Percentiles rank a stretch among this genome's conserved stretches.
Conservation (phyloP, 1,140 invertebrate species). For the Tetragonula clypearis region DNA sequence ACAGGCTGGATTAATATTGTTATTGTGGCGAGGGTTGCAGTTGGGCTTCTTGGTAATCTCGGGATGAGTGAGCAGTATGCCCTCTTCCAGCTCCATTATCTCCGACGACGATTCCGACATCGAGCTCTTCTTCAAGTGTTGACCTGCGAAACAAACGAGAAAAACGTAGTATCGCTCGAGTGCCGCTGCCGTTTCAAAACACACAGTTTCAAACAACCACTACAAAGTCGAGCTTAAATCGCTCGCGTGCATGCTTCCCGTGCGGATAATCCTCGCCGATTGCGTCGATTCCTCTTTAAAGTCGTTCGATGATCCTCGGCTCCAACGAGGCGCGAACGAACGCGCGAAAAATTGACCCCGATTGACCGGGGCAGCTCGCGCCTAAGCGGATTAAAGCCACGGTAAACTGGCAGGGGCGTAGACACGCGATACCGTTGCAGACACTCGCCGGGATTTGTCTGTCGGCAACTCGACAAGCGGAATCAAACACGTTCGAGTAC, state of each 20-base stretch:
- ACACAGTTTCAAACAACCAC: no score
- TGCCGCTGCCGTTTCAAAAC: not conserved
- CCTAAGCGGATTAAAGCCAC: constrained; percentile 55
- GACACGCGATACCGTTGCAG: constrained; percentile 32
- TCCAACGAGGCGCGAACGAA: not conserved
- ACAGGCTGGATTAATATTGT: constrained; percentile 89
- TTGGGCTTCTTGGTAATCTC: constrained; percentile 89
- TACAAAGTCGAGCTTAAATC: not conserved
- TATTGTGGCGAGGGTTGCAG: constrained; percentile 93
- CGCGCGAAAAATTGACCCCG: constrained; percentile 28
- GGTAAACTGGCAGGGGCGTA: constrained; percentile 26
- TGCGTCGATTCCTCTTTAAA: constrained; percentile 1
- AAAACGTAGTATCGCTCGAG: not conserved
- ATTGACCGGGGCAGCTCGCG: constrained; percentile 7
- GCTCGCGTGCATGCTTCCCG: not conserved
- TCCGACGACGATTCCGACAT: constrained; percentile 96
- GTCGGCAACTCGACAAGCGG: not conserved
- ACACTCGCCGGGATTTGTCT: constrained; percentile 11
- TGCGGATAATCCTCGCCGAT: not conserved
- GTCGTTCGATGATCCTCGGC: not conserved
- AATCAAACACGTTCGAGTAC: not conserved
- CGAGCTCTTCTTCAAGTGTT: constrained; percentile 95
- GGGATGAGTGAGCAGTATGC: constrained; percentile 89
- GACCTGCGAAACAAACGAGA: constrained; percentile 82
- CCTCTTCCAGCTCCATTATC: constrained; percentile 97